Conservation (phyloP, 2,113 vertebrate species). For the Arothron firmamentum region DNA sequence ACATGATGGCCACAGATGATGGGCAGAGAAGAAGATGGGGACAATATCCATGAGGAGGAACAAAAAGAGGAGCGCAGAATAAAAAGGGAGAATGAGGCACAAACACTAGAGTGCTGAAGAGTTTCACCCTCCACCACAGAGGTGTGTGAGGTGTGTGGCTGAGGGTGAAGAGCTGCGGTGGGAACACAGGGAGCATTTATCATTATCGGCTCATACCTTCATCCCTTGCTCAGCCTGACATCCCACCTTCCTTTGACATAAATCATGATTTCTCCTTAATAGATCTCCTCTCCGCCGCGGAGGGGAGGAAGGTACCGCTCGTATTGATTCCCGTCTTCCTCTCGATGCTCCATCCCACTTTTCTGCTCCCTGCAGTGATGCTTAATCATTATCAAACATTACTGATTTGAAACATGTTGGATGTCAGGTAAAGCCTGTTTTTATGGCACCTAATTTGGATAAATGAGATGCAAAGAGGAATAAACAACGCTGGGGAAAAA, state of each 20-base stretch:
- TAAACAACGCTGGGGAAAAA: neutral
- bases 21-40: constrained; percentile 3
- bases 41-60: neutral
- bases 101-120: constrained; percentile 10
- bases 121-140: constrained; percentile 28
- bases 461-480: constrained; percentile 66
- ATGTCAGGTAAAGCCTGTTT: constrained; percentile 83
- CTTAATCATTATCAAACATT: constrained; percentile 91
- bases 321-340: constrained; percentile 81
- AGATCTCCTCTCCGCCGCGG: constrained; percentile 85
- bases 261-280: constrained; percentile 98
- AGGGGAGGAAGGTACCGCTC: constrained; percentile 86
- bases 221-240: constrained; percentile 81
- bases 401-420: constrained; percentile 86
- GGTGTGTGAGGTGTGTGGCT: constrained; percentile 7
- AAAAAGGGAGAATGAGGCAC: neutral
- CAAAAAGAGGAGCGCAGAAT: neutral
- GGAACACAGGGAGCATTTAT: constrained; percentile 77
- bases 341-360: constrained; percentile 20
- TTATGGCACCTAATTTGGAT: constrained; percentile 67
- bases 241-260: constrained; percentile 85
- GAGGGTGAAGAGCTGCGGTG: constrained; percentile 32
- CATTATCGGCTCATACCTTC: constrained; percentile 92
- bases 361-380: constrained; percentile 58
- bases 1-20: constrained; percentile 32